Conservation (phyloP, 2,797 vertebrate species). For the Nyctibius grandis region DNA sequence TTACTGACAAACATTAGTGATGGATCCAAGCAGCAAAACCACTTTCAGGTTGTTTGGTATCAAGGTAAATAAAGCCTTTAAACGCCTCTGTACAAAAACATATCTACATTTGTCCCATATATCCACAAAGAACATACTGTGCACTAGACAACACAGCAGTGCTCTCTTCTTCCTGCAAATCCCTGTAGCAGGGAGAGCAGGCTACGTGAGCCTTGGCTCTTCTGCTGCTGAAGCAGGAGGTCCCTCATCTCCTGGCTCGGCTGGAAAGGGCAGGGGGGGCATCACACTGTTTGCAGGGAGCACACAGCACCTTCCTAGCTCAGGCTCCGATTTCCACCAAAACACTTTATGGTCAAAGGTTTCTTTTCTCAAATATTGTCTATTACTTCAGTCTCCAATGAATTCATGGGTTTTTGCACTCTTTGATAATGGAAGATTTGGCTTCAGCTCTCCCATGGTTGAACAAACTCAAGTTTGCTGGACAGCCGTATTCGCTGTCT, state of each 20-base stretch:
- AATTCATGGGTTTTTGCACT: no score
- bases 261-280: background rate
- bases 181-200: background rate
- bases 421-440: background rate
- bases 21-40: background rate
- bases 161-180: background rate
- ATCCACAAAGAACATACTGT: background rate
- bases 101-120: background rate
- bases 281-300: background rate
- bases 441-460: background rate
- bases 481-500: accelerated
- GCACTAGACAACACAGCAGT: no score
- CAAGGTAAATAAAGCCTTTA: background rate
- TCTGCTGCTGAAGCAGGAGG: background rate
- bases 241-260: accelerated
- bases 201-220: background rate
- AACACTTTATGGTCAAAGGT: background rate
- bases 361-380: background rate
- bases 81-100: background rate
- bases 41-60: background rate
- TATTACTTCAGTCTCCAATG: background rate
- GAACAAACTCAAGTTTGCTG: background rate
- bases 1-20: background rate
- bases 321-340: background rate
- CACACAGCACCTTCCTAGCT: background rate